Percentiles rank a stretch among this genome's conserved stretches.
Conservation (phyloP, 2,888 invertebrate species). For the Erebia epiphron region DNA sequence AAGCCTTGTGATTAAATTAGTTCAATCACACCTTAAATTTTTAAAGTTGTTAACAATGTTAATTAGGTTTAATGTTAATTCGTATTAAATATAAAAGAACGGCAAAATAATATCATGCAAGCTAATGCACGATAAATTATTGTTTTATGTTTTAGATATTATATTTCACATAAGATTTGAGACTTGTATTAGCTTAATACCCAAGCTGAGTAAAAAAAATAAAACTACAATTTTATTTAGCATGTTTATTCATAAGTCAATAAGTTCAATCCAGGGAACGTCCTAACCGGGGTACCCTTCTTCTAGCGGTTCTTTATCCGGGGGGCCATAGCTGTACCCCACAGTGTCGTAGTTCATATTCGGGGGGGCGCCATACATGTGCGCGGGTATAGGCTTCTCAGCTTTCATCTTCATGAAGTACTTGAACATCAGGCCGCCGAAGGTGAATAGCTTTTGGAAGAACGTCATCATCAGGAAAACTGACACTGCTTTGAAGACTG, state of each 20-base stretch:
- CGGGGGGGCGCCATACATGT: conserved; percentile 61
- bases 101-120: too few species aligned
- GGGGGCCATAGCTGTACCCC: conserved; percentile 72
- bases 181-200: too few species aligned
- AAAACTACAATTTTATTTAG: conserved; percentile 30
- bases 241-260: conserved; percentile 62
- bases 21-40: too few species aligned
- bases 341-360: conserved; percentile 65
- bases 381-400: conserved; percentile 46
- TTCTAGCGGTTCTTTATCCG: conserved; percentile 56
- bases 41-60: too few species aligned
- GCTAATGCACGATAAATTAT: too few species aligned
- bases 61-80: too few species aligned
- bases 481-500: conserved; percentile 64
- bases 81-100: too few species aligned
- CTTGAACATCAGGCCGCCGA: conserved; percentile 64
- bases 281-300: conserved; percentile 56
- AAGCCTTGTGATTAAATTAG: too few species aligned
- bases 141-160: too few species aligned
- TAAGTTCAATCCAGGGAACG: conserved; percentile 62
- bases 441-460: conserved; percentile 71
- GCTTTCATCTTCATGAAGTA: conserved; percentile 62
- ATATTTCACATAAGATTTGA: too few species aligned
- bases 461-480: conserved; percentile 66
- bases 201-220: too few species aligned